A percentile compares a stretch with the other conserved stretches of the same genome.
Conservation (phyloP, 2,797 vertebrate species). For the Sebastes melanostomus region DNA sequence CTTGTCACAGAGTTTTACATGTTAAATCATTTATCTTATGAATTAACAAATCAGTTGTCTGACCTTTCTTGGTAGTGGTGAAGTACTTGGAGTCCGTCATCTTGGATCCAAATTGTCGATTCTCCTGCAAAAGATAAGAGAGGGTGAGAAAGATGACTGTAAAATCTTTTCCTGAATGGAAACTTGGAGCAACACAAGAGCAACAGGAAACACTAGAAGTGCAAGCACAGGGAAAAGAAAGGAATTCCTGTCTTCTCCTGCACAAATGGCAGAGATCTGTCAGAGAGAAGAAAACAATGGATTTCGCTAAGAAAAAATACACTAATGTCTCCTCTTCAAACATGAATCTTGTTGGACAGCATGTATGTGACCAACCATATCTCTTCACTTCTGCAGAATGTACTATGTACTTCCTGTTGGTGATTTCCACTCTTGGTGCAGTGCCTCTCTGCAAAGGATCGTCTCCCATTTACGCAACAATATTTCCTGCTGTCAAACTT, state of each 20-base stretch:
- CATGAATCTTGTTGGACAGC: constrained; percentile 41
- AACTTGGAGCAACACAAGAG: constrained; percentile 31
- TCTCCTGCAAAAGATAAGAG: constrained; percentile 80
- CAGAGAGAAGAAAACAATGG: constrained; percentile 55
- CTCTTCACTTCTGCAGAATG: background rate
- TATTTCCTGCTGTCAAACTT: background rate
- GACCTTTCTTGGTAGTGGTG: constrained; percentile 99
- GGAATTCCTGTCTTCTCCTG: constrained; percentile 69
- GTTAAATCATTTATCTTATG: background rate
- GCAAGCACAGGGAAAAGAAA: constrained; percentile 68
- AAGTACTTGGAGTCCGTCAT: constrained; percentile 99
- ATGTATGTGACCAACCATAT: constrained; percentile 21
- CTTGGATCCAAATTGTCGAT: constrained; percentile 86
- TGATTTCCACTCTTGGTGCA: constrained; percentile 8
- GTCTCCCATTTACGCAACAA: background rate
- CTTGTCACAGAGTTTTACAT: background rate
- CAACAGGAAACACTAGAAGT: constrained; percentile 75
- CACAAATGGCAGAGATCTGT: constrained; percentile 31
- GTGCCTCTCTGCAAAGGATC: constrained; percentile 1
- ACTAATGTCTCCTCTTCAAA: background rate
- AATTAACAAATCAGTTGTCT: constrained; percentile 17
- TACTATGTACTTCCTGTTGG: constrained; percentile 52
- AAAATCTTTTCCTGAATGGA: constrained; percentile 37
- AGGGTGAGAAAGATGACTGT: constrained; percentile 11
- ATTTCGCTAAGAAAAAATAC: constrained; percentile 31